Evolutionary conservation across 2,113 vertebrate species (phyloP).

Genomic region (Grammomys surdaster): DNA sequence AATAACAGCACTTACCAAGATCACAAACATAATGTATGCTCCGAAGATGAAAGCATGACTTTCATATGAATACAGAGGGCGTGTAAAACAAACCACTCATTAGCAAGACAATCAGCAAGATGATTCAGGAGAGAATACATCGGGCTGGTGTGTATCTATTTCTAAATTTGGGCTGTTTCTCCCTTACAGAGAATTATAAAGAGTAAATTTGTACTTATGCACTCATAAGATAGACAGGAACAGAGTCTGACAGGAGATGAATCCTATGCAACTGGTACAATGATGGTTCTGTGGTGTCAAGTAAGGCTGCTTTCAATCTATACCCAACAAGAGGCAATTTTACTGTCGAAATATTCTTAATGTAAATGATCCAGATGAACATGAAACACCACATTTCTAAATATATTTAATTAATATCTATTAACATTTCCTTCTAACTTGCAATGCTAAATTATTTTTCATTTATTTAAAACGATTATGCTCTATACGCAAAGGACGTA

Average conservation of each 20-base stretch:
- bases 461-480: slow-evolving; percentile 42
- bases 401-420: slow-evolving; percentile 5
- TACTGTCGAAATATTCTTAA: not conserved
- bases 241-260: not conserved
- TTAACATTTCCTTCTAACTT: slow-evolving; percentile 22
- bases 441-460: not conserved
- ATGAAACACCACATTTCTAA: slow-evolving; percentile 12
- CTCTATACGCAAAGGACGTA: not conserved
- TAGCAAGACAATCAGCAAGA: not conserved
- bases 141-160: not conserved
- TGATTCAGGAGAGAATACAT: not conserved
- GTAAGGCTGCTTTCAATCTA: slow-evolving; percentile 32
- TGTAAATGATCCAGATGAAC: slow-evolving; percentile 21
- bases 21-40: not conserved
- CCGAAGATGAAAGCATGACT: not conserved
- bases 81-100: not conserved
- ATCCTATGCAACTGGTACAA: not conserved
- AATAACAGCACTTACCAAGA: not conserved
- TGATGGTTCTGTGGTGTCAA: slow-evolving; percentile 41
- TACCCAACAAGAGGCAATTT: not conserved
- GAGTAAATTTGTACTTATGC: not conserved
- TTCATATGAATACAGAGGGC: not conserved
- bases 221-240: not conserved
- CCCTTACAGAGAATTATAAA: not conserved
- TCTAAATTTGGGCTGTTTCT: not conserved